Evolutionary conservation across 2,113 vertebrate genomes (phyloP).

Genomic region (Cinclus cinclus): DNA sequence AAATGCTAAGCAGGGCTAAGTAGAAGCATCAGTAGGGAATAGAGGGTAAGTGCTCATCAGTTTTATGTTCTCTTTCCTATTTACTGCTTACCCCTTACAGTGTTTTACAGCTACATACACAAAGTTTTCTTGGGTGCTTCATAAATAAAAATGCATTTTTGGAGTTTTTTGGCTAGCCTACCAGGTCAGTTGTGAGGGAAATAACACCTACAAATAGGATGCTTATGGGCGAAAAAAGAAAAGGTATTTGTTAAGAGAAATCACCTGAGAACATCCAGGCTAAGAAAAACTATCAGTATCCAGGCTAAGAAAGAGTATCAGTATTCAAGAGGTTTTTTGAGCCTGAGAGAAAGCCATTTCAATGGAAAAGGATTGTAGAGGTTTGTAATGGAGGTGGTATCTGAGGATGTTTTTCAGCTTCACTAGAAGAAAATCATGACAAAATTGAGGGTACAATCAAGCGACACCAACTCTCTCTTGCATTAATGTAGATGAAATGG

Average conservation of each 20-base stretch:
- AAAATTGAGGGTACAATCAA: background rate
- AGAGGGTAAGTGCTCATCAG: constrained; percentile 61
- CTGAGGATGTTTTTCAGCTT: background rate
- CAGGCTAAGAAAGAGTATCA: too few species aligned
- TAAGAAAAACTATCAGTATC: too few species aligned
- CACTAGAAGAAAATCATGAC: background rate
- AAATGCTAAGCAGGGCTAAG: constrained; percentile 74
- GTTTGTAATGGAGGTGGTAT: background rate
- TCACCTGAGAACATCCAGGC: background rate
- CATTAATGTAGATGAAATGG: background rate
- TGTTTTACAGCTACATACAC: constrained; percentile 48
- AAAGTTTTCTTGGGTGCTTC: constrained; percentile 38
- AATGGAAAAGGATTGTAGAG: background rate
- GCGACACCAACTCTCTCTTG: background rate
- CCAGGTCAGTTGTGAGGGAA: background rate
- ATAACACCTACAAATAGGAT: background rate
- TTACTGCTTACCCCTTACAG: constrained; percentile 73
- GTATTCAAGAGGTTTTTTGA: background rate
- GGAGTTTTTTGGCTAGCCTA: background rate
- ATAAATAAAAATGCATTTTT: constrained; percentile 40
- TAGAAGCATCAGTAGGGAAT: constrained; percentile 69
- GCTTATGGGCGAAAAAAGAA: background rate
- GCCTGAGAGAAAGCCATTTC: background rate
- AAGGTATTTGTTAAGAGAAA: background rate
- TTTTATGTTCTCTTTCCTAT: constrained; percentile 71